phyloP scores from a whole-genome alignment of 35 echinoderm and acorn worm species.

The Strongylocentrotus purpuratus region DNA sequence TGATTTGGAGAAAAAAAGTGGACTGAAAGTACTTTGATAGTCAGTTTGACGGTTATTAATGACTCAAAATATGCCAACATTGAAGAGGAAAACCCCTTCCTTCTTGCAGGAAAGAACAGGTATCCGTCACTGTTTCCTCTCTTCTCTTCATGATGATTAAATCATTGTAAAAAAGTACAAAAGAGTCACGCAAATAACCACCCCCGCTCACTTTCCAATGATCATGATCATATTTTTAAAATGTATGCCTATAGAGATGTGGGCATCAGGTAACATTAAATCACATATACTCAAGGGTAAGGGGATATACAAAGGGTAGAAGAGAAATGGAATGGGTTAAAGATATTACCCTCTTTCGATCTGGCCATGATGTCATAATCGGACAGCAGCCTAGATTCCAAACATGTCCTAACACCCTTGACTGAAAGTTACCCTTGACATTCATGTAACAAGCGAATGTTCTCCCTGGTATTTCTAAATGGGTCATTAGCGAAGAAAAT shows the following conservation, averaged over 20 bases:
- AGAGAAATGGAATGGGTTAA: no score
- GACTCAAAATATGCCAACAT: not conserved
- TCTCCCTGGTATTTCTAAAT: not conserved
- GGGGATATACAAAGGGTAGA: no score
- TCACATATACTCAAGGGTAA: no score
- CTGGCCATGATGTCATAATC: not conserved
- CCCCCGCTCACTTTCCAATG: not conserved
- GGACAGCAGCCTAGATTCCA: not conserved
- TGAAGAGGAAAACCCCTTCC: not conserved
- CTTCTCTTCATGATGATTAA: not conserved
- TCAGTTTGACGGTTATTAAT: not conserved
- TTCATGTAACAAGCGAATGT: conserved; percentile 17
- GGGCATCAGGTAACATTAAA: no score
- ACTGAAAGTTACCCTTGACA: not conserved
- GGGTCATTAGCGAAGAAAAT: not conserved
- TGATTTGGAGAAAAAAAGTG: not conserved
- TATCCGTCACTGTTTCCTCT: not conserved
- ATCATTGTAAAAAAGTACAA: not conserved
- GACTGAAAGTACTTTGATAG: not conserved
- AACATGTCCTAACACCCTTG: not conserved
- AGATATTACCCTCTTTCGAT: no score
- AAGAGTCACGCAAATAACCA: not conserved
- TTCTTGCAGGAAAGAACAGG: not conserved
- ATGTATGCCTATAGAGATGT: not conserved
- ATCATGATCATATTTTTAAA: no score